phyloP scores from a whole-genome alignment of 2,113 vertebrate species.

The Aix galericulata region DNA sequence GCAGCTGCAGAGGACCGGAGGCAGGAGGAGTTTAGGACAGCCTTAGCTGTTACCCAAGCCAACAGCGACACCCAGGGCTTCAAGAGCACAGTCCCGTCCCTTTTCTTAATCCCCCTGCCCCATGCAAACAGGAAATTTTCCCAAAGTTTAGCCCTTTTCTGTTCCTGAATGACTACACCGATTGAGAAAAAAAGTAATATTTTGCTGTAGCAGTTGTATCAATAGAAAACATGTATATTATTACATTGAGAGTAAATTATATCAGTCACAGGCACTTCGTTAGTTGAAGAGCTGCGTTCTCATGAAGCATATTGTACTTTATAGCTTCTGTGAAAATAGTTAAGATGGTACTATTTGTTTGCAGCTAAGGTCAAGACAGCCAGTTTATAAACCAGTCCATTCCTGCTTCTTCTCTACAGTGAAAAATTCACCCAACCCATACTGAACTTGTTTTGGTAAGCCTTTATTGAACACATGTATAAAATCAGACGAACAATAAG shows the following conservation, averaged over 20 bases:
- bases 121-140: background rate
- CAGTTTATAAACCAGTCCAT: background rate
- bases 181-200: background rate
- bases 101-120: background rate
- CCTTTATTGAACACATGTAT: background rate
- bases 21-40: background rate
- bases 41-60: background rate
- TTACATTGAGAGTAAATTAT: background rate
- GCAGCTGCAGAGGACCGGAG: background rate
- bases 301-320: background rate
- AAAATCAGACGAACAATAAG: background rate
- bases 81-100: background rate
- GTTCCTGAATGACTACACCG: background rate
- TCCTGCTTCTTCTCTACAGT: background rate
- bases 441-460: background rate
- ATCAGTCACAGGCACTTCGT: background rate
- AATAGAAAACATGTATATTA: background rate
- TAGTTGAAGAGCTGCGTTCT: background rate
- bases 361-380: background rate
- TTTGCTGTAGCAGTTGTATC: background rate
- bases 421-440: background rate
- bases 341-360: background rate
- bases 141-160: background rate
- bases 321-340: background rate
- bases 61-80: constrained; percentile 72